Percentiles rank a stretch among this genome's conserved stretches.
Conservation (phyloP, 2,797 vertebrate species). For the Muscicapa striata region DNA sequence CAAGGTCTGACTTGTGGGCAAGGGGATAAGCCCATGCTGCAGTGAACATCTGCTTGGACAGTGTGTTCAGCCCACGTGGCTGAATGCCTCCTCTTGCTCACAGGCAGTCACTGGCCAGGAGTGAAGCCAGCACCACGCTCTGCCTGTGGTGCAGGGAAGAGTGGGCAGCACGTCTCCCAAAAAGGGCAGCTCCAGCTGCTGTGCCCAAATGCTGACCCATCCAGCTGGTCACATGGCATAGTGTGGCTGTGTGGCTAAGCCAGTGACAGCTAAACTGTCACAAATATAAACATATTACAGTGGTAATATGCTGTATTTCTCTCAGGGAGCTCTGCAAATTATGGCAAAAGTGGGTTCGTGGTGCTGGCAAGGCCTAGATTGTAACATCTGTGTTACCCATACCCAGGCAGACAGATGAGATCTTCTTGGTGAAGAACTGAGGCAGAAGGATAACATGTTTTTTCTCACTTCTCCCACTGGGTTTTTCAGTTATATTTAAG, state of each 20-base stretch:
- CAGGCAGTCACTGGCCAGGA: neutral
- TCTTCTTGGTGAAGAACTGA: neutral
- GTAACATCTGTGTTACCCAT: neutral
- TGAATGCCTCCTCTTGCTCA: neutral
- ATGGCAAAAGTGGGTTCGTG: accelerated
- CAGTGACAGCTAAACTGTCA: neutral
- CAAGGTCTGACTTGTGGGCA: neutral
- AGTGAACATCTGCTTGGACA: neutral
- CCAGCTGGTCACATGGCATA: accelerated
- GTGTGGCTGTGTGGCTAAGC: neutral
- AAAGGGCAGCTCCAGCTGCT: neutral
- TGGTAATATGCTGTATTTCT: neutral
- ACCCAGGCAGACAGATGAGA: neutral
- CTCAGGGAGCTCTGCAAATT: neutral
- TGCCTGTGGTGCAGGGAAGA: neutral
- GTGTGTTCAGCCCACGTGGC: neutral
- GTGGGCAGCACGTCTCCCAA: accelerated
- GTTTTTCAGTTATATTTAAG: neutral
- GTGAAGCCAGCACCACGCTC: neutral
- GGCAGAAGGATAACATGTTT: neutral
- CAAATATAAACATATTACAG: no score
- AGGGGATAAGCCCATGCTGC: neutral
- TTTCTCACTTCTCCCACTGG: neutral
- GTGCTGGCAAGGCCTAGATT: neutral
- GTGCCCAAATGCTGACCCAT: neutral